phyloP scores from a whole-genome alignment of 2,797 vertebrate genomes.

The Etheostoma nigrum region DNA sequence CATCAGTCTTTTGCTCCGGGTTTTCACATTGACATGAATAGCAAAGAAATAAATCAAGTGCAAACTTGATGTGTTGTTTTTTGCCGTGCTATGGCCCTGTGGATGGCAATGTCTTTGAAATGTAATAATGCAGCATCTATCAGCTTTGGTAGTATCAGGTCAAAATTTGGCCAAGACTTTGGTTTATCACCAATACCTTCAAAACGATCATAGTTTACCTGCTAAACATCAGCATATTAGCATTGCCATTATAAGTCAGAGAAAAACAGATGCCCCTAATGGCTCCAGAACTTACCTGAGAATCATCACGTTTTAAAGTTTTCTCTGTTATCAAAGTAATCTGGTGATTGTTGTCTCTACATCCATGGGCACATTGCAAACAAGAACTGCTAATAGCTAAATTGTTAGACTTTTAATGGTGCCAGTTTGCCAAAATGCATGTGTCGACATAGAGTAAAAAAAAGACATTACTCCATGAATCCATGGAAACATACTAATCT shows the following conservation, averaged over 20 bases:
- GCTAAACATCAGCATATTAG: neutral
- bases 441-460: neutral
- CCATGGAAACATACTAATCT: too few species aligned
- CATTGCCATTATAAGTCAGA: neutral
- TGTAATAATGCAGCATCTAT: neutral
- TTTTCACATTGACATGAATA: neutral
- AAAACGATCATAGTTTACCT: neutral
- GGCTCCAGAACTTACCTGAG: neutral
- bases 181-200: neutral
- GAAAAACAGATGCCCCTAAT: neutral
- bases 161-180: neutral
- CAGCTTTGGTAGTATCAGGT: neutral
- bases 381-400: neutral
- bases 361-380: neutral
- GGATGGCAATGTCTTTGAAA: neutral
- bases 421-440: neutral
- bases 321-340: neutral
- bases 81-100: neutral
- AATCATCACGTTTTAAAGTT: neutral
- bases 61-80: neutral
- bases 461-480: neutral
- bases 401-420: neutral
- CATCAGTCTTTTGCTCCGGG: constrained; percentile 16
- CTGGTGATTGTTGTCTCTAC: neutral
- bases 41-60: neutral